These are phyloP conservation scores for Pachliopta kotzebuea DNA, from an alignment of 2,888 invertebrate genomes.

Conservation along the genomic window DNA sequence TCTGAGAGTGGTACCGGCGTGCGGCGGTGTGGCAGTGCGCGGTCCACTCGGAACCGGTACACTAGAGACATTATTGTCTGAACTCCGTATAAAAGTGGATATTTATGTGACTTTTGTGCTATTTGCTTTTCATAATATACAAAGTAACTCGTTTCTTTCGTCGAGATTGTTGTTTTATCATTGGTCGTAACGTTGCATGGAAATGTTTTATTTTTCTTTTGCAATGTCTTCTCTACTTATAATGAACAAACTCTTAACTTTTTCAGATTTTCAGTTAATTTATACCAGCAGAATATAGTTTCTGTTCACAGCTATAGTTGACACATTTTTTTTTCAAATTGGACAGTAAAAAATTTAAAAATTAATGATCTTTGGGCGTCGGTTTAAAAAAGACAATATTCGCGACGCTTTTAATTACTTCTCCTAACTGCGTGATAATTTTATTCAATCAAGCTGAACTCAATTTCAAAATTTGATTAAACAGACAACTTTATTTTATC, in stretches of 20 bases:
- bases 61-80: conserved; percentile 29
- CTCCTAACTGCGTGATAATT: not conserved
- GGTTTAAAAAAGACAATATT: not conserved
- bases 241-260: no score
- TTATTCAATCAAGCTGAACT: not conserved
- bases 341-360: not conserved
- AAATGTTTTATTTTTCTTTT: not conserved
- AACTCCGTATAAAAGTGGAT: conserved; percentile 28
- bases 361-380: not conserved
- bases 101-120: conserved; percentile 32
- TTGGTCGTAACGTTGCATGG: not conserved
- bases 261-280: not conserved
- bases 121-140: conserved; percentile 8
- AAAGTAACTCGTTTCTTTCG: not conserved
- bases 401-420: not conserved
- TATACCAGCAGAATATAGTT: not conserved
- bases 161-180: not conserved
- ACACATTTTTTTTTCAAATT: not conserved
- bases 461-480: not conserved
- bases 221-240: no score
- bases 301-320: not conserved
- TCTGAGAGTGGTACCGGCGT: conserved; percentile 35
- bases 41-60: conserved; percentile 40
- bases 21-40: conserved; percentile 28
- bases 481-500: not conserved